These are phyloP conservation scores for Euura saliciscinereae DNA, from an alignment of 1,140 invertebrate species.

Conservation along the genomic window DNA sequence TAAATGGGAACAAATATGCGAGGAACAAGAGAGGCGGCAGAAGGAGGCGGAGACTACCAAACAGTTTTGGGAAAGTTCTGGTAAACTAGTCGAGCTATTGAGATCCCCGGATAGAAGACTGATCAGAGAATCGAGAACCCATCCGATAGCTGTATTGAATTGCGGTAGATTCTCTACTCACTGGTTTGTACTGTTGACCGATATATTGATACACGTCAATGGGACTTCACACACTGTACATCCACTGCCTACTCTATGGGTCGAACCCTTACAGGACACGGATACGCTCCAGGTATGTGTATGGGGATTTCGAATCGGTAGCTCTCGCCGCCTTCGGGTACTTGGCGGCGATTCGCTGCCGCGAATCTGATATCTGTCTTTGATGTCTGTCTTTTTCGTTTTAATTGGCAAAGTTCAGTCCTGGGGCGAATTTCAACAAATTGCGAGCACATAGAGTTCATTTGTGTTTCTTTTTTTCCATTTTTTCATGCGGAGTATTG, in stretches of 20 bases:
- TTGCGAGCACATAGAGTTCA: too few species aligned
- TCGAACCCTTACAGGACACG: slow-evolving; percentile 68
- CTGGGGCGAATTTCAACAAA: too few species aligned
- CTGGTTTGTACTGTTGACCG: slow-evolving; percentile 78
- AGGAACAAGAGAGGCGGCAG: slow-evolving; percentile 66
- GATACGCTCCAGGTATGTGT: slow-evolving; percentile 58
- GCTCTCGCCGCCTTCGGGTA: too few species aligned
- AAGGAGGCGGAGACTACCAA: slow-evolving; percentile 74
- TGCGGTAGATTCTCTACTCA: slow-evolving; percentile 73
- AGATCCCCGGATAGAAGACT: slow-evolving; percentile 73
- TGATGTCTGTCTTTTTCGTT: too few species aligned
- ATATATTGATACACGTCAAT: slow-evolving; percentile 74
- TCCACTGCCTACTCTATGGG: slow-evolving; percentile 79
- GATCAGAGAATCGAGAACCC: slow-evolving; percentile 76
- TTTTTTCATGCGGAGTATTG: too few species aligned
- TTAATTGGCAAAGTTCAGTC: too few species aligned
- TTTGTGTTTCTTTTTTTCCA: too few species aligned
- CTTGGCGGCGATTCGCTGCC: too few species aligned
- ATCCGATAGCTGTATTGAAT: slow-evolving; percentile 72
- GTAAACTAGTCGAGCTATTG: slow-evolving; percentile 70
- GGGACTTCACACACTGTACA: slow-evolving; percentile 68
- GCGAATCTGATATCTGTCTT: too few species aligned
- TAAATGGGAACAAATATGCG: slow-evolving; percentile 68
- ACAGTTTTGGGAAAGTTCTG: slow-evolving; percentile 77
- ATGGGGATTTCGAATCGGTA: background rate